A percentile compares a stretch with the other conserved stretches of the same genome.
Evolutionary conservation across 2,113 vertebrate genomes (phyloP).

Genomic region (Procavia capensis): DNA sequence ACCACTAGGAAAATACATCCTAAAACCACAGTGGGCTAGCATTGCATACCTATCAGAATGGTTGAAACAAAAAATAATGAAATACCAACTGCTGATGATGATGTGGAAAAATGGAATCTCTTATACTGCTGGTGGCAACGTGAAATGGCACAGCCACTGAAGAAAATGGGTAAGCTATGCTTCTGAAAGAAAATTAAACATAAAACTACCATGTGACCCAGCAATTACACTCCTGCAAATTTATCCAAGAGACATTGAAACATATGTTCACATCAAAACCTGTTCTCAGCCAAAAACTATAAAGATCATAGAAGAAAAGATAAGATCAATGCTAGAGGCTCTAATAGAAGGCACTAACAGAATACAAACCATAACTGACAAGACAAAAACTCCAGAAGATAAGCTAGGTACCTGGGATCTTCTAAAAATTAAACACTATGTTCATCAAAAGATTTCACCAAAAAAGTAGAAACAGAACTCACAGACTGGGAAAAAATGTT

Average conservation of each 20-base stretch:
- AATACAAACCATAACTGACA: too few relatives aligned
- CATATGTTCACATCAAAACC: background rate
- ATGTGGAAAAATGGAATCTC: background rate
- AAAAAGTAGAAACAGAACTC: too few relatives aligned
- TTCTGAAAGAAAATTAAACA: conserved; percentile 11
- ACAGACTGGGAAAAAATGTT: too few relatives aligned
- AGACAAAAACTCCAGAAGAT: too few relatives aligned
- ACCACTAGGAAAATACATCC: background rate
- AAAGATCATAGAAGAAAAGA: too few relatives aligned
- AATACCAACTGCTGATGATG: background rate
- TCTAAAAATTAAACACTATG: too few relatives aligned
- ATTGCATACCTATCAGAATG: background rate
- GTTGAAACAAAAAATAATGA: background rate
- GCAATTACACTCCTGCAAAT: background rate
- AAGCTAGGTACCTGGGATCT: too few relatives aligned
- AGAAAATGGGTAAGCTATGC: background rate
- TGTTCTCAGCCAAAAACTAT: too few relatives aligned
- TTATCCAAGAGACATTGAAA: background rate
- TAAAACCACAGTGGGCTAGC: background rate
- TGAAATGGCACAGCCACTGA: background rate
- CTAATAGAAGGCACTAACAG: too few relatives aligned
- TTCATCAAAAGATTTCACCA: too few relatives aligned
- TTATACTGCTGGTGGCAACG: background rate
- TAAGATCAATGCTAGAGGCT: too few relatives aligned
- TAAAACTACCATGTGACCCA: background rate